Conservation (phyloP, 2,888 invertebrate genomes). For the Eustalomyia histrio region DNA sequence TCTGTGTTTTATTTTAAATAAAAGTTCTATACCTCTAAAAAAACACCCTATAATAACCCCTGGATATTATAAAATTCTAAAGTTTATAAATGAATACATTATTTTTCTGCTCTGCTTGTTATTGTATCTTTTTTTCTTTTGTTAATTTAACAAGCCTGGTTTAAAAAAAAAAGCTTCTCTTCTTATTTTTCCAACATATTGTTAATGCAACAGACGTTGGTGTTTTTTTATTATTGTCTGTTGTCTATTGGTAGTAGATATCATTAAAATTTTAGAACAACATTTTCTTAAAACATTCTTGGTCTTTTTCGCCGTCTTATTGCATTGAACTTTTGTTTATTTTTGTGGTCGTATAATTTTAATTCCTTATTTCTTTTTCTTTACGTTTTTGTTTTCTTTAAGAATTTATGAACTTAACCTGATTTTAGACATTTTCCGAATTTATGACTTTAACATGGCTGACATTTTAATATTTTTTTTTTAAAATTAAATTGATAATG, state of each 20-base stretch:
- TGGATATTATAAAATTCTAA: too few species aligned
- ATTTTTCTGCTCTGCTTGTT: neutral
- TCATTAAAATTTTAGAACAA: constrained; percentile 44
- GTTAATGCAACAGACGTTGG: constrained; percentile 45
- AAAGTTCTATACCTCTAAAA: too few species aligned
- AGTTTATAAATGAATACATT: neutral
- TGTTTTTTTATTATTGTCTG: constrained; percentile 9
- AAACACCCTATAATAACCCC: too few species aligned
- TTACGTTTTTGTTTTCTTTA: constrained; percentile 10
- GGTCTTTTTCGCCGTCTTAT: constrained; percentile 26
- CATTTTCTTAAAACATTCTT: constrained; percentile 18
- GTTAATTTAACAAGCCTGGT: constrained; percentile 52
- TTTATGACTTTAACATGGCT: constrained; percentile 55
- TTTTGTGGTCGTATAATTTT: constrained; percentile 1
- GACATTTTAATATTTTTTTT: constrained; percentile 58
- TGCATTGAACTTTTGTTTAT: constrained; percentile 30
- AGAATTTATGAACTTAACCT: constrained; percentile 62
- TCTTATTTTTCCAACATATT: constrained; percentile 19
- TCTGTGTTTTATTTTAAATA: too few species aligned
- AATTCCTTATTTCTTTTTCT: constrained; percentile 2
- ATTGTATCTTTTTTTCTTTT: constrained; percentile 21
- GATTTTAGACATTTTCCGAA: constrained; percentile 56
- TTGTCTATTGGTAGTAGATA: constrained; percentile 6
- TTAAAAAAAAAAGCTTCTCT: constrained; percentile 45
- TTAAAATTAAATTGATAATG: constrained; percentile 10